A percentile compares a stretch with the other conserved stretches of the same genome.
phyloP scores from a whole-genome alignment of 2,797 vertebrate genomes.

The Menidia menidia region DNA sequence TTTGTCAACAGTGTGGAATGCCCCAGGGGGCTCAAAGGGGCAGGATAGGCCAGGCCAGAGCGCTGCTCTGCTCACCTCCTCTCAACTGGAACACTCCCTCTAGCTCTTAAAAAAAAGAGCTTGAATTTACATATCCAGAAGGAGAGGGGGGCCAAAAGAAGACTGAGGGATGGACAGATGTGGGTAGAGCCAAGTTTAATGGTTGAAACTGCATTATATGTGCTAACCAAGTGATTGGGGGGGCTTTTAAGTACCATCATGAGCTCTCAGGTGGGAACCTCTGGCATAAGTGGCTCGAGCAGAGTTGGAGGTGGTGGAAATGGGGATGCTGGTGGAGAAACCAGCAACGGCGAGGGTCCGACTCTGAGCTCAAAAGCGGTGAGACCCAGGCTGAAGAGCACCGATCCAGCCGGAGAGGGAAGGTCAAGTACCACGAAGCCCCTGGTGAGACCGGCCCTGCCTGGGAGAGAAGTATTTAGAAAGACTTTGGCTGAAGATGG shows the following conservation, averaged over 20 bases:
- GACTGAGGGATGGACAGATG: constrained; percentile 32
- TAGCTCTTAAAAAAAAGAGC: constrained; percentile 39
- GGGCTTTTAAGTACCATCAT: constrained; percentile 43
- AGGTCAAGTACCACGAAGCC: constrained; percentile 59
- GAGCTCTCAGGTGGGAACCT: constrained; percentile 55
- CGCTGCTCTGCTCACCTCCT: constrained; percentile 53
- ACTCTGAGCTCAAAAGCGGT: constrained; percentile 76
- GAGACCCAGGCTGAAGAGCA: constrained; percentile 57
- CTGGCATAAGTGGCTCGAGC: constrained; percentile 39
- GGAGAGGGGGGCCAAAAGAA: constrained; percentile 28
- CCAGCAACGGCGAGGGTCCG: constrained; percentile 60
- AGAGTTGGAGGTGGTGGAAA: constrained; percentile 18
- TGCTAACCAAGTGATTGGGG: constrained; percentile 16
- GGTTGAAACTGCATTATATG: constrained; percentile 30
- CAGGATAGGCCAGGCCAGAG: constrained; percentile 48
- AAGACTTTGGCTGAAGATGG: constrained; percentile 81
- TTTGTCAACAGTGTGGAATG: constrained; percentile 85
- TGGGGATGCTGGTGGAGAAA: constrained; percentile 48
- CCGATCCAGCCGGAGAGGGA: constrained; percentile 62
- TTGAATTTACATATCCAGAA: constrained; percentile 36
- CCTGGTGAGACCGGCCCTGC: constrained; percentile 59
- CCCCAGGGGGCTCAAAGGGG: constrained; percentile 78
- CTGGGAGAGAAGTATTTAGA: constrained; percentile 76
- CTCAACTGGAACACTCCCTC: constrained; percentile 67
- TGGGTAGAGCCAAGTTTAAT: constrained; percentile 28